phyloP scores from a whole-genome alignment of 1,140 invertebrate species.

The Galleria mellonella region DNA sequence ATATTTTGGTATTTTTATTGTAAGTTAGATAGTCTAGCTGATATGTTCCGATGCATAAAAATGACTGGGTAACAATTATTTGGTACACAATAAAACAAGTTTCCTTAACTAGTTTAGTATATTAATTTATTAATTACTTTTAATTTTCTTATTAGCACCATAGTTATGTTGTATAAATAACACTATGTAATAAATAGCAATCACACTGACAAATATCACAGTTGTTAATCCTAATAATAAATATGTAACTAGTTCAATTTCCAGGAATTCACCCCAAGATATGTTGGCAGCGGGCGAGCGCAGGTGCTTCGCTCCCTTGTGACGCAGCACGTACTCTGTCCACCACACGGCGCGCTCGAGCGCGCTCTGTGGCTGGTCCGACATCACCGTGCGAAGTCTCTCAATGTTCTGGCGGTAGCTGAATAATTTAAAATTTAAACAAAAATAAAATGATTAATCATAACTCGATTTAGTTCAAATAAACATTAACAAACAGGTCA shows the following conservation, averaged over 20 bases:
- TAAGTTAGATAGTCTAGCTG: too few species aligned
- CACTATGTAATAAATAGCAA: not conserved
- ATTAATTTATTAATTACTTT: not conserved
- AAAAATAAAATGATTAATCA: too few species aligned
- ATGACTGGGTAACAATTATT: too few species aligned
- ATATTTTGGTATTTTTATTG: too few species aligned
- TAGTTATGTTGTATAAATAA: not conserved
- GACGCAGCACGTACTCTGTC: conserved; percentile 66
- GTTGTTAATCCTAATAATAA: not conserved
- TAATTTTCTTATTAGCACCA: not conserved
- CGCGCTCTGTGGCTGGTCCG: conserved; percentile 70
- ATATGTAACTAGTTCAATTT: conserved; percentile 66
- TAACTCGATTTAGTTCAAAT: too few species aligned
- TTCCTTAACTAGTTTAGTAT: too few species aligned
- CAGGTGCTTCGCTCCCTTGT: conserved; percentile 71
- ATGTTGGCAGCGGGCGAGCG: conserved; percentile 60
- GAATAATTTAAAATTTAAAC: too few species aligned
- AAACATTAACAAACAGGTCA: not conserved
- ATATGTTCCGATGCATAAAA: too few species aligned
- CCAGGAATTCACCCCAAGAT: conserved; percentile 67
- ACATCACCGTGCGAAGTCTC: conserved; percentile 43
- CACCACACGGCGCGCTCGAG: conserved; percentile 68
- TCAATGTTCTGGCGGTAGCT: conserved; percentile 38
- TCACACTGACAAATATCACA: not conserved
- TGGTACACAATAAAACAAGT: too few species aligned